These are phyloP conservation scores for Rotaria sp. DNA, from an alignment of 2,888 invertebrate species.

Conservation along the genomic window DNA sequence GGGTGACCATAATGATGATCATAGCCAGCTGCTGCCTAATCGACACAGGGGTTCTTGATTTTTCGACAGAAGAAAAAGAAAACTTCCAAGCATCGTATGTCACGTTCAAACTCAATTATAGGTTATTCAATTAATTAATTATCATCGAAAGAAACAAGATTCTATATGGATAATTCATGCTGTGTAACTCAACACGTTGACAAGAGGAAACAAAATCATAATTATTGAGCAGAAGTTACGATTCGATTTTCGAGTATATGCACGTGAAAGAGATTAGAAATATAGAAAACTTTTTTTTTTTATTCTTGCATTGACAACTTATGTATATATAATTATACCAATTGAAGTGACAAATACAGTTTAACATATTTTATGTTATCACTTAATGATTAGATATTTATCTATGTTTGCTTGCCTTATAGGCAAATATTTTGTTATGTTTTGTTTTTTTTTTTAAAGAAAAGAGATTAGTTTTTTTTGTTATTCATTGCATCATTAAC, in stretches of 20 bases:
- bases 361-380: background rate
- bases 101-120: conserved; percentile 14
- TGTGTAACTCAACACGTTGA: conserved; percentile 3
- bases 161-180: background rate
- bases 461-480: background rate
- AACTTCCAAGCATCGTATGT: background rate
- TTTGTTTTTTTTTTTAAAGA: background rate
- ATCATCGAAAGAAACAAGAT: conserved; percentile 5
- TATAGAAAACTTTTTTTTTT: background rate
- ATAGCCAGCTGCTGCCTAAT: conserved; percentile 1
- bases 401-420: background rate
- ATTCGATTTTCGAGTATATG: background rate
- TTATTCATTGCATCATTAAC: conserved; percentile 8
- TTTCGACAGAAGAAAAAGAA: background rate
- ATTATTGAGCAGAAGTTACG: background rate
- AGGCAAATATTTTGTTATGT: background rate
- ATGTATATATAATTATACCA: background rate
- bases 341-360: background rate
- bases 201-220: background rate
- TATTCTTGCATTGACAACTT: background rate
- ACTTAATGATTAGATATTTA: conserved; percentile 8
- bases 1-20: conserved; percentile 12
- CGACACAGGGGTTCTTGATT: conserved; percentile 11
- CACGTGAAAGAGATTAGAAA: background rate
- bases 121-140: conserved; percentile 16